phyloP scores from a whole-genome alignment of 1,140 invertebrate species.

The Galleria mellonella region DNA sequence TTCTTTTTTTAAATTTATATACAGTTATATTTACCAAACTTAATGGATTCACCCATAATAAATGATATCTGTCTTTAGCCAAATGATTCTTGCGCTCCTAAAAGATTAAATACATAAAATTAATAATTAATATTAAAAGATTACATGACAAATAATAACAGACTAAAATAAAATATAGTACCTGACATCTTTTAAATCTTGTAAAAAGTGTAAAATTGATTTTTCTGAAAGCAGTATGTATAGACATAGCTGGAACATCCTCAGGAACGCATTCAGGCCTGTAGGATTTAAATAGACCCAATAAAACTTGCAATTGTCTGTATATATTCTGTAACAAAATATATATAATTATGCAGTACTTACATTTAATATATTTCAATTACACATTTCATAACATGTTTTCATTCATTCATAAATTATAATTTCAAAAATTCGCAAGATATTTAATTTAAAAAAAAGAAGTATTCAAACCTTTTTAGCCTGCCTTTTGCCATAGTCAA shows the following conservation, averaged over 20 bases:
- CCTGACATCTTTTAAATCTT: conserved; percentile 52
- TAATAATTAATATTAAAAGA: background rate
- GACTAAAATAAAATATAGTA: conserved; percentile 17
- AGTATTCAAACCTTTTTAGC: conserved; percentile 44
- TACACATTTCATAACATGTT: too few species aligned
- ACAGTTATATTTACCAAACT: conserved; percentile 46
- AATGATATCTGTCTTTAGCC: conserved; percentile 22
- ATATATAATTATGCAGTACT: too few species aligned
- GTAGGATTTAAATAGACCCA: conserved; percentile 68
- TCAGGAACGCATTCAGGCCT: conserved; percentile 68
- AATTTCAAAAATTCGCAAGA: too few species aligned
- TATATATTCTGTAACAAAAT: conserved; percentile 46
- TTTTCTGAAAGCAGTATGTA: conserved; percentile 57
- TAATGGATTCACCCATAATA: conserved; percentile 46
- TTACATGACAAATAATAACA: conserved; percentile 5
- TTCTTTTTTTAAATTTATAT: conserved; percentile 8
- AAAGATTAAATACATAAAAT: conserved; percentile 19
- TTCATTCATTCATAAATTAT: too few species aligned
- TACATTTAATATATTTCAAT: too few species aligned
- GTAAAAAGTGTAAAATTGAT: conserved; percentile 38
- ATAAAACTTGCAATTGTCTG: conserved; percentile 48
- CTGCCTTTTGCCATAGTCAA: conserved; percentile 52
- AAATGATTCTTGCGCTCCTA: conserved; percentile 36
- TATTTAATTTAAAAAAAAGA: conserved; percentile 6
- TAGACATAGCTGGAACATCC: conserved; percentile 52